phyloP scores from a whole-genome alignment of 2,888 invertebrate genomes.

The Petrolisthes cinctipes region DNA sequence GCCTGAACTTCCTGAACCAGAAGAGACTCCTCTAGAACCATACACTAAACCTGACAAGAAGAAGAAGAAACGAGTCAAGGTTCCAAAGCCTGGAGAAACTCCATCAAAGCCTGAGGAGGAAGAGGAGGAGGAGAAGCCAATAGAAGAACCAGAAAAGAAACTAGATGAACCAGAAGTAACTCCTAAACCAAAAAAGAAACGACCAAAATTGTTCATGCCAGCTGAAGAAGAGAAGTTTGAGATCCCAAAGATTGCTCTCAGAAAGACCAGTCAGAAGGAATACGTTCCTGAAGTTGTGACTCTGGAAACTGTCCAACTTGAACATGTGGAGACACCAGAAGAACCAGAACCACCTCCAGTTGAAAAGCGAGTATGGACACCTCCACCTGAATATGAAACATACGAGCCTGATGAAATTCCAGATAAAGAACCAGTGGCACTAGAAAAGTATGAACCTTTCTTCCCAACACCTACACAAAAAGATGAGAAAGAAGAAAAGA shows the following conservation, averaged over 20 bases:
- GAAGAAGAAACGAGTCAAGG: background rate
- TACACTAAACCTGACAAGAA: conserved; percentile 25
- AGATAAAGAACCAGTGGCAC: conserved; percentile 47
- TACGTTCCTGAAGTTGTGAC: conserved; percentile 46
- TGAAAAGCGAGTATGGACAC: conserved; percentile 48
- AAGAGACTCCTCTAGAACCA: conserved; percentile 41
- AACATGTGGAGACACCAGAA: conserved; percentile 51
- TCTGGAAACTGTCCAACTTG: conserved; percentile 43
- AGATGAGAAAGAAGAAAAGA: conserved; percentile 45
- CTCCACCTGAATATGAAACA: conserved; percentile 53
- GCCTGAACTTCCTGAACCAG: conserved; percentile 43
- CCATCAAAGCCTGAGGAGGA: background rate
- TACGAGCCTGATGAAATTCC: conserved; percentile 54
- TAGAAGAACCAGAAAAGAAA: conserved; percentile 7
- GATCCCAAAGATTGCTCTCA: conserved; percentile 35
- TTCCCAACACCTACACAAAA: conserved; percentile 12
- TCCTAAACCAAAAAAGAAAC: conserved; percentile 12
- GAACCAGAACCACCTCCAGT: conserved; percentile 32
- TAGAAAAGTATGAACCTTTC: conserved; percentile 34
- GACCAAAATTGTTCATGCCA: conserved; percentile 21
- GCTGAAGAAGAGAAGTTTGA: conserved; percentile 31
- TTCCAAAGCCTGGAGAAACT: conserved; percentile 15
- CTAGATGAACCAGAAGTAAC: background rate
- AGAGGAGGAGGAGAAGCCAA: conserved; percentile 12
- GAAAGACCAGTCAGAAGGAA: conserved; percentile 42